Evolutionary conservation across 2,113 vertebrate species (phyloP).

Genomic region (Crotophaga sulcirostris): DNA sequence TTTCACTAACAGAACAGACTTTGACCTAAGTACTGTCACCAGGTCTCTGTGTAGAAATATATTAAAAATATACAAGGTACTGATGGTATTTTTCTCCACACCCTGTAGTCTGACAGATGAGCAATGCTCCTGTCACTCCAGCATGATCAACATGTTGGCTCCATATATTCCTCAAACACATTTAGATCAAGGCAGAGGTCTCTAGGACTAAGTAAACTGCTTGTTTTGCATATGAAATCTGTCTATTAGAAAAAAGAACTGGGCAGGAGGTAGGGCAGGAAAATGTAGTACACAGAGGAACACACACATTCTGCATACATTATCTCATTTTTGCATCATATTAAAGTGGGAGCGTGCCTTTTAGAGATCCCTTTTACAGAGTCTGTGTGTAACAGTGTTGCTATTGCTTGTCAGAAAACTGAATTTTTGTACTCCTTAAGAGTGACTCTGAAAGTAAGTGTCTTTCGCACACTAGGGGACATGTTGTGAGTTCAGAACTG

Average conservation of each 20-base stretch:
- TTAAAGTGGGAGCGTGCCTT: accelerated
- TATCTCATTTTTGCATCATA: neutral
- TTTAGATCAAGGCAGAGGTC: neutral
- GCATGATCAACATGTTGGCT: accelerated
- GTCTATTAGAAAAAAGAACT: neutral
- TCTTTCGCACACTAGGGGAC: neutral
- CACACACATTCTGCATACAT: neutral
- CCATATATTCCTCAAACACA: neutral
- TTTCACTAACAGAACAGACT: neutral
- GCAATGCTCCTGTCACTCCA: neutral
- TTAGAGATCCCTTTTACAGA: neutral
- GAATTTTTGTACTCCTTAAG: neutral
- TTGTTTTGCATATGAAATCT: neutral
- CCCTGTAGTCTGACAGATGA: neutral
- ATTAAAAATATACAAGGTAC: neutral
- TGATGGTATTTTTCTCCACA: neutral
- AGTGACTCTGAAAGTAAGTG: neutral
- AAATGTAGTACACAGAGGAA: neutral
- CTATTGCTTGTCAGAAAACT: neutral
- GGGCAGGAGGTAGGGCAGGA: no score
- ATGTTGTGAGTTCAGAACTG: neutral
- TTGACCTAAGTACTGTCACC: neutral
- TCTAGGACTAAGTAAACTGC: neutral
- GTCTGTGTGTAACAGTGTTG: neutral
- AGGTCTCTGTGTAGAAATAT: neutral